A percentile compares a stretch with the other conserved stretches of the same genome.
phyloP scores from a whole-genome alignment of 2,113 vertebrate genomes.

The Buteo buteo region DNA sequence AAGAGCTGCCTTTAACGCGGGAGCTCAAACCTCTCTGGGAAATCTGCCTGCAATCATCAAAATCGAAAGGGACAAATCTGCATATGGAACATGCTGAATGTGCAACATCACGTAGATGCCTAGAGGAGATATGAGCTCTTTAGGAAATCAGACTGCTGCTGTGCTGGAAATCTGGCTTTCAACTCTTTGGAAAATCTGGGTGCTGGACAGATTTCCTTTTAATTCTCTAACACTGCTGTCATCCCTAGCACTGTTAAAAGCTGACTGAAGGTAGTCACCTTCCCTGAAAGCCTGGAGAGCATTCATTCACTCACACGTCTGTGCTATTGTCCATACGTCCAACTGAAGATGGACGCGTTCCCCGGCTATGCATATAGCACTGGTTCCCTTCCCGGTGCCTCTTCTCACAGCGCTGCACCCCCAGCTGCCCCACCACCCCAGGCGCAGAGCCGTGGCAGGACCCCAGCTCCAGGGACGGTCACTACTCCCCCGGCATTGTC shows the following conservation, averaged over 20 bases:
- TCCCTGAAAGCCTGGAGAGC: background rate
- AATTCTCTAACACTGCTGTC: background rate
- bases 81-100: background rate
- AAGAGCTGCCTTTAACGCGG: background rate
- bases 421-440: background rate
- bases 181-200: background rate
- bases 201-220: background rate
- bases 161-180: background rate
- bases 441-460: rapidly evolving
- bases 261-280: background rate
- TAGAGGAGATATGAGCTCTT: background rate
- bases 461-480: background rate
- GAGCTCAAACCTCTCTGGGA: background rate
- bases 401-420: background rate
- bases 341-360: background rate
- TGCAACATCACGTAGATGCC: rapidly evolving
- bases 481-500: background rate
- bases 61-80: background rate
- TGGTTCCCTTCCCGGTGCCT: background rate
- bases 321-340: background rate
- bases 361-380: background rate
- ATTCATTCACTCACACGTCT: background rate
- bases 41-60: background rate
- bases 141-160: background rate
- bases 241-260: background rate